Base-by-base conservation (phyloP, 1,140 invertebrate genomes). In the Drosophila nebulosa region DNA sequence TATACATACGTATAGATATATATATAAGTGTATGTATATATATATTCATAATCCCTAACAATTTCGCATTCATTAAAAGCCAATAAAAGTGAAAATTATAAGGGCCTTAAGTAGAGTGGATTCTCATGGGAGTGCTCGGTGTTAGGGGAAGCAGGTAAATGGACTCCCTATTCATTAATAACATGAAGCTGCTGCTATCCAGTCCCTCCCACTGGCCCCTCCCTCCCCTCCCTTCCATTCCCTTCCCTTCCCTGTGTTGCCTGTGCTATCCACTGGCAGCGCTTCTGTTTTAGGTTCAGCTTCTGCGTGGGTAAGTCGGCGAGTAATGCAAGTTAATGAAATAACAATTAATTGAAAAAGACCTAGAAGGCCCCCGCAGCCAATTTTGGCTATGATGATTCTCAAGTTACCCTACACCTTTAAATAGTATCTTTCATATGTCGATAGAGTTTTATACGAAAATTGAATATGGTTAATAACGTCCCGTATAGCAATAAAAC, bases 21-120 rank as follows among this genome's bases (percentile, higher is more conserved):
- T 18, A 46, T 46, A 10, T 46, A 21, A 6, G 14, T 46, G 14
- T 21, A 46, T 46, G n/a, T 18, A 21, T 57, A 36, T 68, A 52
- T 68, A 59, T 88, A 83, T 79, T 78, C 78, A 86, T 86, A 86
- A 83, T 78, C 78, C 59, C 42, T n/a, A 55, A 74, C 68, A 79
- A 88, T 83, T 86, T 88, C 69, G 66, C 68, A 83, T 88, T 86
- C 79, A 86, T 86, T 86, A 88, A 86, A 79, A 66, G 75, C 83
- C 75, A 86, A 86, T 86, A 67, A 83, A 78, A 78, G 64, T 81
- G 78, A 71, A 78, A 72, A 84, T 79, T 79, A 84, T 72, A 64
- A 75, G 62, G 71, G 39, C 39, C 39, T 46, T 46, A 46, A 46
- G 39, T 46, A 46, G 39, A 46, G 39, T 46, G 16, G 39, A 46